These are phyloP conservation scores for Burhinus bistriatus DNA, from an alignment of 2,113 vertebrate genomes.

Conservation along the genomic window DNA sequence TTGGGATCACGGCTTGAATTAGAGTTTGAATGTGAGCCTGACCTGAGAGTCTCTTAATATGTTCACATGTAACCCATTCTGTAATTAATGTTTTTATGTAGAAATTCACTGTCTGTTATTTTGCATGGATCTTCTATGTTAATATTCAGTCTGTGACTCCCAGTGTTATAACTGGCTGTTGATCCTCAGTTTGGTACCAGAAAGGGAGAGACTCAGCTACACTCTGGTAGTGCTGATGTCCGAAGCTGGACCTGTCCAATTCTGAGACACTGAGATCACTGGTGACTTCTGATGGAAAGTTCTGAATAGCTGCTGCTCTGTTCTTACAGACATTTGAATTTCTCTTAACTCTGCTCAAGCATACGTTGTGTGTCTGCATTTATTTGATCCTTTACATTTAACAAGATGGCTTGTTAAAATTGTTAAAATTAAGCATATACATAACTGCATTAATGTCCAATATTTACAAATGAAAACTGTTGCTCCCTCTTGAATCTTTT, in stretches of 20 bases:
- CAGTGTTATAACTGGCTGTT: not conserved
- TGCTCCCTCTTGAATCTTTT: not conserved
- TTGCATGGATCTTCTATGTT: not conserved
- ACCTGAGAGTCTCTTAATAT: not conserved
- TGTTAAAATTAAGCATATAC: not conserved
- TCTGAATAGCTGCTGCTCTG: not conserved
- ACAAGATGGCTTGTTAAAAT: not conserved
- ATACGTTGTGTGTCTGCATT: not conserved
- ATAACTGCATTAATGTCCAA: not conserved
- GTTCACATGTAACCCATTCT: not conserved
- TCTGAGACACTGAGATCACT: not conserved
- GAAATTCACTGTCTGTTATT: not conserved
- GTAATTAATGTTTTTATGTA: not conserved
- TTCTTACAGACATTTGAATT: not conserved
- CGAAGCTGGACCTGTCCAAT: not conserved
- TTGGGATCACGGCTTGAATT: not conserved
- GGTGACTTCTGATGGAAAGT: not conserved
- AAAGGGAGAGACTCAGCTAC: not conserved
- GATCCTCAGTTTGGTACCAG: not conserved
- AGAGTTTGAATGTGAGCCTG: not conserved
- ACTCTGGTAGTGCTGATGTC: accelerated
- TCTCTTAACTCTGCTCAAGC: not conserved
- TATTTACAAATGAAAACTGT: not conserved
- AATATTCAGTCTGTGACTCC: not conserved
- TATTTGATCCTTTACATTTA: not conserved